Conservation (phyloP, 2,113 vertebrate species). For the Pedetes capensis region DNA sequence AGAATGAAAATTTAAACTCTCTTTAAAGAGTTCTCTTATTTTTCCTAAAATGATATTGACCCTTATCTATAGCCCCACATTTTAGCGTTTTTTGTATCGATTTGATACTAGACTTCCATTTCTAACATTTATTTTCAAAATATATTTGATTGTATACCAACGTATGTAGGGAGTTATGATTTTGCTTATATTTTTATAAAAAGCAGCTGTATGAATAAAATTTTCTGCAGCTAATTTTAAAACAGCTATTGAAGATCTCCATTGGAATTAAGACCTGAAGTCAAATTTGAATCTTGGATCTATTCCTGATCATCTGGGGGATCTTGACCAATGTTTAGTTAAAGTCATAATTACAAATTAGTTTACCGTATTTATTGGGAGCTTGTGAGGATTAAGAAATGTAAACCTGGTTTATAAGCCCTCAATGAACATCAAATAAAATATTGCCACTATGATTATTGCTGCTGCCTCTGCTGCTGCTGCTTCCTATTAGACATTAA, state of each 20-base stretch:
- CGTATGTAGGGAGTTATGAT: background rate
- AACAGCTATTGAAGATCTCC: background rate
- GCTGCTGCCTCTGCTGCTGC: background rate
- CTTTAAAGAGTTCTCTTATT: background rate
- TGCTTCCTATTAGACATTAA: background rate
- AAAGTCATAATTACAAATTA: background rate
- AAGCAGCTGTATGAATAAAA: background rate
- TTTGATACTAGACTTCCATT: background rate
- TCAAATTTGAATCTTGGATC: background rate
- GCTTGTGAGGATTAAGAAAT: background rate
- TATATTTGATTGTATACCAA: background rate
- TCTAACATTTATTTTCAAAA: background rate
- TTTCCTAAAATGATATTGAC: background rate
- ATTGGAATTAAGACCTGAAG: background rate
- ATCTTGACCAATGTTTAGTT: background rate
- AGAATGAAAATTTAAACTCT: background rate
- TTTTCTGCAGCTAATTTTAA: background rate
- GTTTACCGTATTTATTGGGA: background rate
- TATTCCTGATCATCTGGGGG: background rate
- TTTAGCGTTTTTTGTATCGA: background rate
- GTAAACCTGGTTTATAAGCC: background rate
- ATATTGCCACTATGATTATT: rapidly evolving
- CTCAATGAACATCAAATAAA: background rate
- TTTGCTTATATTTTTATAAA: background rate
- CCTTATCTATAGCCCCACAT: background rate